These are phyloP conservation scores for Rachycentron canadum DNA, from an alignment of 2,797 vertebrate species.

Conservation along the genomic window DNA sequence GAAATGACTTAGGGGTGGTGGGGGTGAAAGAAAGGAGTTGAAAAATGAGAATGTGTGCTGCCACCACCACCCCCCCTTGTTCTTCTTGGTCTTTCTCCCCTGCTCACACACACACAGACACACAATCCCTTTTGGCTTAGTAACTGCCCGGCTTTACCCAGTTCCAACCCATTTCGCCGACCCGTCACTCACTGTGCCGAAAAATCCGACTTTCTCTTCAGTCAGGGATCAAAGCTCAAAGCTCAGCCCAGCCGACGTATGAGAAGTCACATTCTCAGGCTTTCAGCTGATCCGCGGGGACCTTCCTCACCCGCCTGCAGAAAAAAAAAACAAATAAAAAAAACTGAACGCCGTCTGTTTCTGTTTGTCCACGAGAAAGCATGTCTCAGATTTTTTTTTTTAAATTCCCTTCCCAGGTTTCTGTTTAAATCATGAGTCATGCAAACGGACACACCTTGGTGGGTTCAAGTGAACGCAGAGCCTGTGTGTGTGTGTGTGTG, in stretches of 20 bases:
- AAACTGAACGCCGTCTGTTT: conserved; percentile 10
- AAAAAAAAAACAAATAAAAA: background rate
- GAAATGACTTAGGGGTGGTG: conserved; percentile 55
- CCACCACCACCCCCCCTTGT: background rate
- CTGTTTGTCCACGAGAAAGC: conserved; percentile 47
- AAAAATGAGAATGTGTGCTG: conserved; percentile 57
- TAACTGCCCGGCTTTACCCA: conserved; percentile 65
- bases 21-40: conserved; percentile 52
- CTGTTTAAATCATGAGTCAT: conserved; percentile 56
- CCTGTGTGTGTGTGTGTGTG: conserved; percentile 22
- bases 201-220: conserved; percentile 80
- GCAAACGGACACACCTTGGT: conserved; percentile 50
- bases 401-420: background rate
- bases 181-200: conserved; percentile 77
- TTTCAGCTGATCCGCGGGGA: conserved; percentile 62
- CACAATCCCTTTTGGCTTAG: conserved; percentile 62
- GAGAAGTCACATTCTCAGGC: conserved; percentile 75
- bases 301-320: conserved; percentile 37
- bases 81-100: conserved; percentile 3
- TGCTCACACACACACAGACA: conserved; percentile 26
- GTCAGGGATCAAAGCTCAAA: conserved; percentile 75
- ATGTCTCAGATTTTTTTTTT: background rate
- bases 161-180: conserved; percentile 46
- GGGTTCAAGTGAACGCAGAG: conserved; percentile 39
- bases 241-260: conserved; percentile 52